Evolutionary conservation across 2,888 invertebrate species (phyloP).

Genomic region (Brachyptera putata): DNA sequence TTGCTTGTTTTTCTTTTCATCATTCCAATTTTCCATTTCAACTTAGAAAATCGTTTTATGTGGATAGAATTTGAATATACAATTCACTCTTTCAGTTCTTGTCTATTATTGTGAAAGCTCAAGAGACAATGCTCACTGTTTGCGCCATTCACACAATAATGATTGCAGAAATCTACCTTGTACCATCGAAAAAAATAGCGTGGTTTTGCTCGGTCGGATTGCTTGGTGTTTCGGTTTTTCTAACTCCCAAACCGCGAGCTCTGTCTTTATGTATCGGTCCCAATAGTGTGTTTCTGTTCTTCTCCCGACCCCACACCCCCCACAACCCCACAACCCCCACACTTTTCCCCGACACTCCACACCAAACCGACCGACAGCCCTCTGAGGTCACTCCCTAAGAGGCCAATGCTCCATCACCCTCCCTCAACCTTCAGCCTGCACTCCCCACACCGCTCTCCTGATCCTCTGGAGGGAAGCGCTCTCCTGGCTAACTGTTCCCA

Average conservation of each 20-base stretch:
- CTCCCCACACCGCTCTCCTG: not conserved
- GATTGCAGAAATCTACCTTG: too few species aligned
- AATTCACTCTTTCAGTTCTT: not conserved
- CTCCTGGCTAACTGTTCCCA: not conserved
- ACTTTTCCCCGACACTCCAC: too few species aligned
- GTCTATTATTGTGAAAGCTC: not conserved
- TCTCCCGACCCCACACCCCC: not conserved
- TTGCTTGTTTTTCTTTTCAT: too few species aligned
- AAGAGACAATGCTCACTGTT: not conserved
- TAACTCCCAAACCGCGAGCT: too few species aligned
- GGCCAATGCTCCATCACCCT: conserved; percentile 26
- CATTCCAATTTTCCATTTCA: too few species aligned
- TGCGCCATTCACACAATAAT: not conserved
- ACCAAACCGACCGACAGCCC: not conserved
- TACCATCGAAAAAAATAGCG: too few species aligned
- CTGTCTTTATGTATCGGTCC: conserved; percentile 25
- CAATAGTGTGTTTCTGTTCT: conserved; percentile 21
- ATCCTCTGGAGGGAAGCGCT: not conserved
- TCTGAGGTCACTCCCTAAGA: conserved; percentile 18
- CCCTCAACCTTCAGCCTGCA: not conserved
- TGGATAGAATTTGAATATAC: too few species aligned
- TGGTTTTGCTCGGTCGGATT: too few species aligned
- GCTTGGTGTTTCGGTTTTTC: not conserved
- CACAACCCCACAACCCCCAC: too few species aligned
- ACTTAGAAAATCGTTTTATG: too few species aligned